These are phyloP conservation scores for Hylomyscus alleni DNA, from an alignment of 2,797 vertebrate genomes.

Conservation along the genomic window DNA sequence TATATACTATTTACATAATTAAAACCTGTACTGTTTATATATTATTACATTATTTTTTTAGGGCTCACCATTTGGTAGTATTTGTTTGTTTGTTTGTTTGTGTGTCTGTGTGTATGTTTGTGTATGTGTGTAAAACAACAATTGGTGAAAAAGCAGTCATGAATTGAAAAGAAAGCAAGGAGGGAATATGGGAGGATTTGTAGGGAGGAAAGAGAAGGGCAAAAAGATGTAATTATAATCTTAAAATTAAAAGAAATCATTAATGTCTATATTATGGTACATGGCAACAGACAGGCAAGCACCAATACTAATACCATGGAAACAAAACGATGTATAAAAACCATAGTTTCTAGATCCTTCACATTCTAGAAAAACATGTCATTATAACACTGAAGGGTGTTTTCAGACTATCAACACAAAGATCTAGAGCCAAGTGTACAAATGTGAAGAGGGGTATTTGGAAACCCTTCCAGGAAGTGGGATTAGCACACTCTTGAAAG, in stretches of 20 bases:
- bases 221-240: not conserved
- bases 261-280: not conserved
- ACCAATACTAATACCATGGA: not conserved
- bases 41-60: not conserved
- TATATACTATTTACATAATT: not conserved
- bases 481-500: slow-evolving; percentile 76
- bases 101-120: not conserved
- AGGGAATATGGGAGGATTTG: not conserved
- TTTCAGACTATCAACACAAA: slow-evolving; percentile 41
- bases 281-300: not conserved
- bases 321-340: not conserved
- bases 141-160: not conserved
- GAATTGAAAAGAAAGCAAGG: not conserved
- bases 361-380: not conserved
- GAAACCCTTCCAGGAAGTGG: slow-evolving; percentile 50
- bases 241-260: not conserved
- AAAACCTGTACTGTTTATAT: not conserved
- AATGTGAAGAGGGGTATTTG: not conserved
- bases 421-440: slow-evolving; percentile 17
- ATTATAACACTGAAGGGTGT: not conserved
- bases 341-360: not conserved
- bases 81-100: not conserved
- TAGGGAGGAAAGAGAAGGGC: not conserved
- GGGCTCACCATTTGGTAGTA: not conserved
- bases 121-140: not conserved